phyloP scores from a whole-genome alignment of 2,797 vertebrate genomes.

The Pogoniulus pusillus region DNA sequence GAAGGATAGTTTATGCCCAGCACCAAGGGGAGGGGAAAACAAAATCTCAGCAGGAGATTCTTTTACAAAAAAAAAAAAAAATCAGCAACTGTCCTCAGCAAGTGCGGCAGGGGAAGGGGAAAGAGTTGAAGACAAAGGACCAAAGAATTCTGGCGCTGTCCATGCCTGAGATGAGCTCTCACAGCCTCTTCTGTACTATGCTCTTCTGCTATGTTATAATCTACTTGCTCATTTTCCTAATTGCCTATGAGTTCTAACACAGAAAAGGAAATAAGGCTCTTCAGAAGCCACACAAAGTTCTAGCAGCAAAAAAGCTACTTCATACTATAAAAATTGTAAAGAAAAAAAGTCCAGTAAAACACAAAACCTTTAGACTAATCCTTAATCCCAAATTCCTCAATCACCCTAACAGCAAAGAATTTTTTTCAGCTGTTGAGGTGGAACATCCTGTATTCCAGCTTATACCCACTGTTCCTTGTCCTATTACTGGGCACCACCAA shows the following conservation, averaged over 20 bases:
- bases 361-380: not conserved
- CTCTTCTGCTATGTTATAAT: not conserved
- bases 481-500: too few species aligned
- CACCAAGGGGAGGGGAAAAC: not conserved
- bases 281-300: not conserved
- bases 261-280: not conserved
- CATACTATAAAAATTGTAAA: not conserved
- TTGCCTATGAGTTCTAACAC: not conserved
- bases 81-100: not conserved
- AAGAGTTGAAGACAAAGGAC: not conserved
- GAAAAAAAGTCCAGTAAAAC: not conserved
- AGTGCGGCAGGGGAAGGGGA: fast-evolving
- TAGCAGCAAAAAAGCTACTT: not conserved
- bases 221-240: not conserved
- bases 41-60: conserved; percentile 16
- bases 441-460: too few species aligned
- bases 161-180: not conserved
- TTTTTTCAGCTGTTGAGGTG: too few species aligned
- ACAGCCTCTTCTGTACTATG: not conserved
- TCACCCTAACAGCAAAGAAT: too few species aligned
- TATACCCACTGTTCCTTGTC: too few species aligned
- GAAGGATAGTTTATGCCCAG: conserved; percentile 31
- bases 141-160: not conserved
- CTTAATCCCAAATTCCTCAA: not conserved
- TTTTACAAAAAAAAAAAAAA: not conserved